phyloP scores from a whole-genome alignment of 2,113 vertebrate species.

The Lepidothrix coronata region DNA sequence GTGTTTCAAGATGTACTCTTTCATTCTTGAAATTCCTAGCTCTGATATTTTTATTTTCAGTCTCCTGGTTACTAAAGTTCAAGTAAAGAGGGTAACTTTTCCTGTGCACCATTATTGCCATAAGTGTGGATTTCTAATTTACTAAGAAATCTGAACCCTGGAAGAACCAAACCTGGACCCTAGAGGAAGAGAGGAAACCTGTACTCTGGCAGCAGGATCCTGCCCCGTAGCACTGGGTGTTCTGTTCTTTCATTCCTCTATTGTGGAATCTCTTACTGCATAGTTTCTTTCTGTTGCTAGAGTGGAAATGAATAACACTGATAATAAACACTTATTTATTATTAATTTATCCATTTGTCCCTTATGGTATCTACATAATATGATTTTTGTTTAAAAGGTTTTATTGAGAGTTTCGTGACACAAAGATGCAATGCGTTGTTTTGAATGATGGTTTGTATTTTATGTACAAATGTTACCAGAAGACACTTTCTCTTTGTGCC shows the following conservation, averaged over 20 bases:
- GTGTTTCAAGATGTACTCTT: background rate
- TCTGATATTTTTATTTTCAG: background rate
- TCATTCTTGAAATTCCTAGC: background rate
- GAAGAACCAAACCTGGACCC: background rate
- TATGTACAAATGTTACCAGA: background rate
- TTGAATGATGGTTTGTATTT: background rate
- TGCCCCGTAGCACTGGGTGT: background rate
- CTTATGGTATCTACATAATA: background rate
- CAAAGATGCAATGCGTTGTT: background rate
- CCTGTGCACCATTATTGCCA: background rate
- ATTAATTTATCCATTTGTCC: background rate
- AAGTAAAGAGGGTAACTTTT: background rate
- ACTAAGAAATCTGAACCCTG: background rate
- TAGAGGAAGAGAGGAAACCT: background rate
- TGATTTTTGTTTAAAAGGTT: background rate
- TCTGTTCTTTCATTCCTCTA: background rate
- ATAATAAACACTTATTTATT: background rate
- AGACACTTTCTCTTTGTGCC: background rate
- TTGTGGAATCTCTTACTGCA: background rate
- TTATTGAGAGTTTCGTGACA: background rate
- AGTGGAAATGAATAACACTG: background rate
- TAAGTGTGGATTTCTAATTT: background rate
- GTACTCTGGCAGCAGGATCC: background rate
- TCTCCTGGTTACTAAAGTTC: background rate
- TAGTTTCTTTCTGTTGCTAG: background rate